phyloP scores from a whole-genome alignment of 1,140 invertebrate genomes.

The Drosophila lacteicornis region DNA sequence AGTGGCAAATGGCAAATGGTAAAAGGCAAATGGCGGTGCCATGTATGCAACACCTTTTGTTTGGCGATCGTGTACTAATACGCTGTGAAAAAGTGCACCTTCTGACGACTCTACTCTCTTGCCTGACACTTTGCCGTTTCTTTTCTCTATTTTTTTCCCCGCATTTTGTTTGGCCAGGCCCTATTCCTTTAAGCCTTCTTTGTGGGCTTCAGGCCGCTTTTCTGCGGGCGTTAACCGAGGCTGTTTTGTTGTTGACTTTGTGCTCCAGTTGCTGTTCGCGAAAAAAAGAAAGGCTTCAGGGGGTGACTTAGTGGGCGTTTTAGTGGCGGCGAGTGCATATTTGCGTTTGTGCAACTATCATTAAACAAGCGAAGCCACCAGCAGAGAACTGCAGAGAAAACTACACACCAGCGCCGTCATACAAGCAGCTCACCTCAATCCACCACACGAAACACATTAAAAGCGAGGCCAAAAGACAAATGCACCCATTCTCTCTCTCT shows the following conservation, averaged over 20 bases:
- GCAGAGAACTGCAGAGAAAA: constrained; percentile 48
- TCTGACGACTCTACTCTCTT: constrained; percentile 24
- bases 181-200: constrained; percentile 20
- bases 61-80: constrained; percentile 62
- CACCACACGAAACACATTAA: constrained; percentile 50
- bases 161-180: constrained; percentile 32
- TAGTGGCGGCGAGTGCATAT: constrained; percentile 50
- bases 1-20: constrained; percentile 13
- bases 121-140: constrained; percentile 35
- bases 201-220: constrained; percentile 43
- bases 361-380: constrained; percentile 70
- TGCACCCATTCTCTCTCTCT: constrained; percentile 1
- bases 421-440: constrained; percentile 25
- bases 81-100: constrained; percentile 21
- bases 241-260: constrained; percentile 77
- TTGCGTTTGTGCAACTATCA: constrained; percentile 77
- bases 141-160: constrained; percentile 29
- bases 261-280: constrained; percentile 71
- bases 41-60: constrained; percentile 59
- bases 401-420: constrained; percentile 38
- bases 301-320: constrained; percentile 21
- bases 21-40: constrained; percentile 32
- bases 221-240: constrained; percentile 76
- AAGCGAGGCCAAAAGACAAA: constrained; percentile 63
- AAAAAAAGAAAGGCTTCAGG: constrained; percentile 19